Evolutionary conservation across 2,888 invertebrate genomes (phyloP).

Genomic region (Myathropa florea): DNA sequence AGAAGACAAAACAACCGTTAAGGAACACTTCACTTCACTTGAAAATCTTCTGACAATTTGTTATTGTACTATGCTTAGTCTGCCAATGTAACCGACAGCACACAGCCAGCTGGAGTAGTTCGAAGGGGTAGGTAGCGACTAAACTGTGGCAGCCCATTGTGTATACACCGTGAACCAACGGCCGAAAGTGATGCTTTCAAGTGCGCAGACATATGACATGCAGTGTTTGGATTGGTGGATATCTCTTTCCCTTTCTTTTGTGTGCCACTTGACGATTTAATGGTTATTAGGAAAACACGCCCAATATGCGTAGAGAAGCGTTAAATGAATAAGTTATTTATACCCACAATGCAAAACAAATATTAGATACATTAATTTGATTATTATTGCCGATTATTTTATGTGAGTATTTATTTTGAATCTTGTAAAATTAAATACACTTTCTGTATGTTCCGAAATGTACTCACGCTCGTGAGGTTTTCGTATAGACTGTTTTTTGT

Average conservation of each 20-base stretch:
- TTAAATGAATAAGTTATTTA: neutral
- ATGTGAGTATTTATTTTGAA: no score
- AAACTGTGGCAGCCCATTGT: conserved; percentile 30
- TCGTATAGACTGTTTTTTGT: no score
- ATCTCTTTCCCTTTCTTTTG: conserved; percentile 13
- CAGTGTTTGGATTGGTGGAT: conserved; percentile 47
- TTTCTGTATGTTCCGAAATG: no score
- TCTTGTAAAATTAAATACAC: no score
- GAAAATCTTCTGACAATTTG: conserved; percentile 8
- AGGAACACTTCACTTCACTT: conserved; percentile 1
- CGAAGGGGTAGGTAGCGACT: conserved; percentile 36
- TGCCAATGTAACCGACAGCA: conserved; percentile 6
- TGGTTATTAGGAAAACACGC: conserved; percentile 39
- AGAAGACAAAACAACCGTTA: conserved; percentile 6
- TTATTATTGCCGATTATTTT: no score
- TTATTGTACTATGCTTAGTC: conserved; percentile 4
- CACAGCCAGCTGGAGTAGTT: neutral
- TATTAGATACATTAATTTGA: neutral
- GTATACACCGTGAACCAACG: conserved; percentile 2
- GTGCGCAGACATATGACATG: conserved; percentile 41
- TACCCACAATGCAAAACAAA: neutral
- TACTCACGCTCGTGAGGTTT: no score
- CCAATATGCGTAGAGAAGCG: conserved; percentile 28
- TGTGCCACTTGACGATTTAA: conserved; percentile 7
- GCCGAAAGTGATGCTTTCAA: conserved; percentile 28